Conservation (phyloP, 2,797 vertebrate genomes). For the Propithecus deckenii region DNA sequence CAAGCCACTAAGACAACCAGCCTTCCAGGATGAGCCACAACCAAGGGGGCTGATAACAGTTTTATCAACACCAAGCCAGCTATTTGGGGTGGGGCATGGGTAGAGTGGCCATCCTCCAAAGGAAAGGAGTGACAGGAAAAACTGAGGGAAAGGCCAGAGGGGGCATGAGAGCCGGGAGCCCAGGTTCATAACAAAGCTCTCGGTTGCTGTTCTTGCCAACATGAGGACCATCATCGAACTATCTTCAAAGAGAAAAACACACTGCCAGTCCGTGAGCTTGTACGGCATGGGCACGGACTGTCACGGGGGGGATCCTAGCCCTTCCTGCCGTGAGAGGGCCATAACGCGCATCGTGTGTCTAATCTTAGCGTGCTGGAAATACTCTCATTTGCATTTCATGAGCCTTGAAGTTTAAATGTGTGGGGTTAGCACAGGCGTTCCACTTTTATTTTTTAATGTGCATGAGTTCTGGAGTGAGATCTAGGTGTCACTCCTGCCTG, state of each 20-base stretch:
- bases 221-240: not conserved
- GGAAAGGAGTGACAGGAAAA: constrained; percentile 49
- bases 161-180: not conserved
- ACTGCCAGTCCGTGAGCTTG: not conserved
- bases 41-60: not conserved
- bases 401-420: not conserved
- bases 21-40: not conserved
- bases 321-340: not conserved
- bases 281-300: not conserved
- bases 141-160: not conserved
- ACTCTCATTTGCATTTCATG: not conserved
- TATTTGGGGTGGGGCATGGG: not conserved
- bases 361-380: not conserved
- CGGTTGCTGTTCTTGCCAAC: not conserved
- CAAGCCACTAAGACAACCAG: not conserved
- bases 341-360: not conserved
- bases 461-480: not conserved
- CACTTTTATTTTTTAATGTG: not conserved
- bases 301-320: constrained; percentile 19
- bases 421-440: not conserved
- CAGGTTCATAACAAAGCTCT: not conserved
- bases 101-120: not conserved
- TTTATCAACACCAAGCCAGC: not conserved
- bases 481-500: not conserved
- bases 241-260: not conserved